phyloP scores from a whole-genome alignment of 2,888 invertebrate species.

The Crematogaster levior region DNA sequence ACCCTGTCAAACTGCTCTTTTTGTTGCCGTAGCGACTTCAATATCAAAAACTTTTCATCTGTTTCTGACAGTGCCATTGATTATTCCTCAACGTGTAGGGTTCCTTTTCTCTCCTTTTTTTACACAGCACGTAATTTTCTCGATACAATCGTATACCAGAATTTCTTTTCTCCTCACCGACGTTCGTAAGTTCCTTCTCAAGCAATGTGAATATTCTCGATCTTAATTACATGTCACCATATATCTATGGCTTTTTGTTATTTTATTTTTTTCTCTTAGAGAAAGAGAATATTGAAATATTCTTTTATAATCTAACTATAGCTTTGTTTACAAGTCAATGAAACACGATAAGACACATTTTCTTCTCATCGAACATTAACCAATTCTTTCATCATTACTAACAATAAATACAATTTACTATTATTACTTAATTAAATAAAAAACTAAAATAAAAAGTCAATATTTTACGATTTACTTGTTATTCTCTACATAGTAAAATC shows the following conservation, averaged over 20 bases:
- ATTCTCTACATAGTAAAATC: not conserved
- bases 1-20: slow-evolving; percentile 59
- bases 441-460: not conserved
- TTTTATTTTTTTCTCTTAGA: not conserved
- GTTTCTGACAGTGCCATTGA: slow-evolving; percentile 62
- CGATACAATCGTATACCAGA: slow-evolving; percentile 38
- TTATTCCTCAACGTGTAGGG: slow-evolving; percentile 28
- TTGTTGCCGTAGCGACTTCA: slow-evolving; percentile 62
- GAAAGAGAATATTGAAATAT: not conserved
- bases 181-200: slow-evolving; percentile 12
- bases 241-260: slow-evolving; percentile 2
- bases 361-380: not conserved
- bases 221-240: slow-evolving; percentile 37
- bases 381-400: not conserved
- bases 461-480: not conserved
- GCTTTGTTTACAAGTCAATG: slow-evolving; percentile 16
- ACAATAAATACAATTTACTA: too few species aligned
- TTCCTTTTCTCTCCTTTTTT: slow-evolving; percentile 31
- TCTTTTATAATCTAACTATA: slow-evolving; percentile 8
- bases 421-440: not conserved
- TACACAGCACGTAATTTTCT: slow-evolving; percentile 48
- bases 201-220: slow-evolving; percentile 1
- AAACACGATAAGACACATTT: slow-evolving; percentile 10
- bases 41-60: slow-evolving; percentile 69
- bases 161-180: slow-evolving; percentile 6